These are phyloP conservation scores for Brachylomia viminalis DNA, from an alignment of 2,888 invertebrate species.

Conservation along the genomic window DNA sequence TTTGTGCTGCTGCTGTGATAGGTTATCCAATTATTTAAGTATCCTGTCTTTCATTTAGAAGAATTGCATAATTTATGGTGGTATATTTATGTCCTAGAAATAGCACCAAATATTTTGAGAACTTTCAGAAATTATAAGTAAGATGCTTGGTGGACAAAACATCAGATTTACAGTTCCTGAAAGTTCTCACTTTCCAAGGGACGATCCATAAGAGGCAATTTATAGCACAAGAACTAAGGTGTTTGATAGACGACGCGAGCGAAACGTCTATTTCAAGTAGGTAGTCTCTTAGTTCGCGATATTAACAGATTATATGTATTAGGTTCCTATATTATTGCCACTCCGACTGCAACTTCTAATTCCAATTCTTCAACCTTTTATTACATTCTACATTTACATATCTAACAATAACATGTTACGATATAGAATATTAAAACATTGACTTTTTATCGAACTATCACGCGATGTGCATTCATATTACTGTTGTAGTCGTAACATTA, in stretches of 20 bases:
- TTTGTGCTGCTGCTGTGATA: too few relatives aligned
- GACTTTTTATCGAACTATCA: conserved; percentile 30
- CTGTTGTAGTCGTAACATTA: conserved; percentile 23
- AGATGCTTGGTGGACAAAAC: too few relatives aligned
- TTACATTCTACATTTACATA: conserved; percentile 30
- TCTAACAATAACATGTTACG: conserved; percentile 40
- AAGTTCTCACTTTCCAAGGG: neutral
- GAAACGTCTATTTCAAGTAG: too few relatives aligned
- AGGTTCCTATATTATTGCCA: neutral
- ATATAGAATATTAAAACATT: conserved; percentile 39
- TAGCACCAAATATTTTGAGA: too few relatives aligned
- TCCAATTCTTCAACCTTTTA: conserved; percentile 8
- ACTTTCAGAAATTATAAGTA: too few relatives aligned
- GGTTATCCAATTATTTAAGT: too few relatives aligned
- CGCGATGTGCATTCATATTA: conserved; percentile 19
- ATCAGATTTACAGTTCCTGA: too few relatives aligned
- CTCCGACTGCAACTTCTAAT: neutral
- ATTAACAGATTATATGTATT: too few relatives aligned
- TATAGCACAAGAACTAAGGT: neutral
- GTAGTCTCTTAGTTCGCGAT: too few relatives aligned
- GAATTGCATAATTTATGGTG: neutral
- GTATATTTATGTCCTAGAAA: too few relatives aligned
- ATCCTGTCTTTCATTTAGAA: neutral
- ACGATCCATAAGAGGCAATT: neutral
- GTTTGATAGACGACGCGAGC: neutral